Conservation (phyloP, 2,113 vertebrate species). For the Collichthys lucidus region DNA sequence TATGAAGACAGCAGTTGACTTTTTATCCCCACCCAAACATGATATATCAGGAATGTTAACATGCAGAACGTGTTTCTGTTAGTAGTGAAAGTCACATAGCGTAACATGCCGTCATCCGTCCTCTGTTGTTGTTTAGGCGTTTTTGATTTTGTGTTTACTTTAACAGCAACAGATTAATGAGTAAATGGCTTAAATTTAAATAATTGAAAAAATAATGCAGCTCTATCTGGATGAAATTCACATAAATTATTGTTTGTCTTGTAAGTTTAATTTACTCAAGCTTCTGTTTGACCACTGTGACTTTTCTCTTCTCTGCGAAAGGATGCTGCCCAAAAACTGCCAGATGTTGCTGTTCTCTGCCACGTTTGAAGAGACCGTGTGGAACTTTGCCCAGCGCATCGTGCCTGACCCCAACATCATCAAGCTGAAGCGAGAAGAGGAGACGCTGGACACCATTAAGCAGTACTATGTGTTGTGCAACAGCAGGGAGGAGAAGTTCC, state of each 20-base stretch:
- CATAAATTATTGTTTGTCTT: not conserved
- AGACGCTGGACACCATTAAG: conserved; percentile 97
- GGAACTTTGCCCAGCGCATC: conserved; percentile 95
- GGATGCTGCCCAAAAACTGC: conserved; percentile 92
- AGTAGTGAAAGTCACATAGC: too few relatives aligned
- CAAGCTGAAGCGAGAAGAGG: conserved; percentile 96
- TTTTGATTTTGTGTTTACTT: too few relatives aligned
- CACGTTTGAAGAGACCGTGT: conserved; percentile 96
- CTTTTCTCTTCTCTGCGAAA: conserved; percentile 55
- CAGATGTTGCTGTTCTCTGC: conserved; percentile 99
- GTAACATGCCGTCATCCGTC: too few relatives aligned
- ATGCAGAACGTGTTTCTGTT: too few relatives aligned
- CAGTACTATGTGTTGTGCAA: conserved; percentile 95
- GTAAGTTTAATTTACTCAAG: not conserved
- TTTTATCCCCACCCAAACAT: too few relatives aligned
- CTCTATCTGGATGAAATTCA: not conserved
- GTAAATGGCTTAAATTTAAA: too few relatives aligned
- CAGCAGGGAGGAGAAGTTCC: conserved; percentile 95
- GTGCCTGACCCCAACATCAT: conserved; percentile 97
- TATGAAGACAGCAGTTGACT: too few relatives aligned
- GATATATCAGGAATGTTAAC: too few relatives aligned
- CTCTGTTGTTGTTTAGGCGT: too few relatives aligned
- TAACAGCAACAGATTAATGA: too few relatives aligned
- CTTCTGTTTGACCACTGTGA: not conserved
- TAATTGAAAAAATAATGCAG: too few relatives aligned